phyloP scores from a whole-genome alignment of 2,797 vertebrate genomes.

The Tadarida brasiliensis region DNA sequence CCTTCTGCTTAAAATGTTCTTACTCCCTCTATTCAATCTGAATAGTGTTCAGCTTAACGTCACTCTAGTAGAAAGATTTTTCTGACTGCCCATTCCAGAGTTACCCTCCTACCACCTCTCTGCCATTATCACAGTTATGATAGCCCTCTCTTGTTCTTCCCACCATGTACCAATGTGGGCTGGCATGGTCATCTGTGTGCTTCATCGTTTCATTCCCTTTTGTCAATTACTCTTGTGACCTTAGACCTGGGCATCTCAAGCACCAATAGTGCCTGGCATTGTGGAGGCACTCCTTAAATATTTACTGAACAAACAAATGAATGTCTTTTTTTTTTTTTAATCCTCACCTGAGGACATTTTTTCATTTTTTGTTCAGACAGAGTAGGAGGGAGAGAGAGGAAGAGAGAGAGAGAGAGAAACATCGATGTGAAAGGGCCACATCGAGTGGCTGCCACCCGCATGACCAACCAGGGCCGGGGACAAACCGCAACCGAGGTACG shows the following conservation, averaged over 20 bases:
- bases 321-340: too few species aligned
- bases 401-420: too few species aligned
- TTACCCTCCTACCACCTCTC: background rate
- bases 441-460: too few species aligned
- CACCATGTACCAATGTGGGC: fast-evolving
- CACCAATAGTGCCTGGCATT: background rate
- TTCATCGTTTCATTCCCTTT: background rate
- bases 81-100: too few species aligned
- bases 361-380: too few species aligned
- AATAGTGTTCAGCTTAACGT: background rate
- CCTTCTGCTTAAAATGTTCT: background rate
- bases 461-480: too few species aligned
- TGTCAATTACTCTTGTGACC: background rate
- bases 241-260: background rate
- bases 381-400: too few species aligned
- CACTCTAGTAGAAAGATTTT: background rate
- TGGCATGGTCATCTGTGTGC: background rate
- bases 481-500: too few species aligned
- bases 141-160: background rate
- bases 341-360: too few species aligned
- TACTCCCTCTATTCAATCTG: background rate
- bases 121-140: background rate
- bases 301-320: background rate
- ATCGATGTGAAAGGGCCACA: too few species aligned
- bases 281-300: background rate